Base-by-base conservation (phyloP, 2,888 invertebrate species). In the Microplitis manilae region DNA sequence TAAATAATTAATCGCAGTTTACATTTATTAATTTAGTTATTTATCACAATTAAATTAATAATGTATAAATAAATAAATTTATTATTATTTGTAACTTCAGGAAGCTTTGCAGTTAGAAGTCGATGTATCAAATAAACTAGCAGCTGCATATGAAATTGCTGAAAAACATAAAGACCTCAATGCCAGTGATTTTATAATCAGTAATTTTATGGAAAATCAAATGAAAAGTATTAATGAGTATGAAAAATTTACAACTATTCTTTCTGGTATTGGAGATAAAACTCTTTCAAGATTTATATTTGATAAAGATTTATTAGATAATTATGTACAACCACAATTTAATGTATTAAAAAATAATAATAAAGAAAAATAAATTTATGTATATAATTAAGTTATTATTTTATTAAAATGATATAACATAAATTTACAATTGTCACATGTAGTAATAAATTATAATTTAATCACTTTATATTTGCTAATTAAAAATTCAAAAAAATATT, bases 161-260 rank as follows among this genome's bases (percentile, higher is more conserved):
- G 90, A 90, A 78, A 89, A 90, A 69, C 87, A 91, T 79, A 86
- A 88, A 15, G 93, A 93, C 85, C 85, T 91, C 64, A 91, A 91
- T 79, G 86, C 92, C 8, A 89, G 90, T 80, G 92, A 93, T 84
- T 91, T 92, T 80, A 88, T 93, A 77, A 90, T 91, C 50, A 90
- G 90, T 0, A 88, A 91, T 59, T 93, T 91, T 85, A 89, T 93
- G 82, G 89, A 90, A 69, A 92, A 93, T 81, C 93, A 93, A 82
- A 92, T 93, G 77, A 91, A 92, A 78, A 91, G 93, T 76, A 92
- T 93, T 82, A 93, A 93, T 85, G 91, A 93, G 85, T 85, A 94
- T 61, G 91, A 91, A 13, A 92, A 91, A 84, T 90, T 92, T 84
- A 90, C 93, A 79, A 92, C 93, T 81, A 75, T 86, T 7, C 72